These are phyloP conservation scores for Phalloptychus januarius DNA, from an alignment of 2,797 vertebrate genomes.

Conservation along the genomic window DNA sequence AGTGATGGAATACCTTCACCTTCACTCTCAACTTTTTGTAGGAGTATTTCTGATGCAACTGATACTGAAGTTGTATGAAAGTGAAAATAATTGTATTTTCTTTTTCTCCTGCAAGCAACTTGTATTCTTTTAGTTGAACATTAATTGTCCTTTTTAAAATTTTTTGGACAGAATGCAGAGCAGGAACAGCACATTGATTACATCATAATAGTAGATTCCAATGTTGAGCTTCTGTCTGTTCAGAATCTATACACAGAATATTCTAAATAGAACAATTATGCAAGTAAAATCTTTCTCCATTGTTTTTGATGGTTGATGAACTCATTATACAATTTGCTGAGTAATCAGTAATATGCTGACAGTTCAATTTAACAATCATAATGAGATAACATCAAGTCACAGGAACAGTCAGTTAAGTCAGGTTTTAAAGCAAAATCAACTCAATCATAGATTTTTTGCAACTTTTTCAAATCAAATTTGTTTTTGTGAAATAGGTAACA, in stretches of 20 bases:
- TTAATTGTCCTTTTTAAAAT: neutral
- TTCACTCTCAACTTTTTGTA: neutral
- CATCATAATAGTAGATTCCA: neutral
- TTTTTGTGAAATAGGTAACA: slow-evolving; percentile 3
- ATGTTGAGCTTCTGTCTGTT: slow-evolving; percentile 6
- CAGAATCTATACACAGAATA: slow-evolving; percentile 46
- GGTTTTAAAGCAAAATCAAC: neutral
- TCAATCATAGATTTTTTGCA: neutral
- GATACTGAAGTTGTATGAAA: neutral
- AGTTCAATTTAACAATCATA: slow-evolving; percentile 34
- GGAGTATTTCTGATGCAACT: neutral
- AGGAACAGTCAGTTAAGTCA: neutral
- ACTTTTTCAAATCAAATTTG: neutral
- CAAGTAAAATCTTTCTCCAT: slow-evolving; percentile 42
- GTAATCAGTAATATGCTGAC: slow-evolving; percentile 55
- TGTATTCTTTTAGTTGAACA: too few species aligned
- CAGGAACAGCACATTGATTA: neutral
- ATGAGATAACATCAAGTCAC: slow-evolving; percentile 23
- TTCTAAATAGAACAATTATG: slow-evolving; percentile 49
- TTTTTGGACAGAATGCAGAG: neutral
- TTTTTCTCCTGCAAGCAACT: neutral
- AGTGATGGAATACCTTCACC: neutral
- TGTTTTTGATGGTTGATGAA: slow-evolving; percentile 53
- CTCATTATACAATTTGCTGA: slow-evolving; percentile 51
- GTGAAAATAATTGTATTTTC: neutral